These are phyloP conservation scores for Leucopsar rothschildi DNA, from an alignment of 2,113 vertebrate species.

Conservation along the genomic window DNA sequence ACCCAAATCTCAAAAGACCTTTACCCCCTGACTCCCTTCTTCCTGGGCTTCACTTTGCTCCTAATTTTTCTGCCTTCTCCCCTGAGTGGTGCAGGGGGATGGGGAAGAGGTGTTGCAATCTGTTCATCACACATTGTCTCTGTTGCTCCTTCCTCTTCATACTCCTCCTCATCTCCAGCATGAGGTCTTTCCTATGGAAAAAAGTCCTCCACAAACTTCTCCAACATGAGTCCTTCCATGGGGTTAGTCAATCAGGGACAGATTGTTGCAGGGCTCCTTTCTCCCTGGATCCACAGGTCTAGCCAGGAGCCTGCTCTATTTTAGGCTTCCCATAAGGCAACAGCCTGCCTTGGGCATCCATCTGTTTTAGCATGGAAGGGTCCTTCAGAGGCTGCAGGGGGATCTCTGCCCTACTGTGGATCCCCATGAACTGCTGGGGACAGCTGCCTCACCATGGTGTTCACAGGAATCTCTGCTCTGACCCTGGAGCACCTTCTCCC, in stretches of 20 bases:
- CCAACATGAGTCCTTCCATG: fast-evolving
- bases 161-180: background rate
- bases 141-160: background rate
- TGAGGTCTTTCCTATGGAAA: background rate
- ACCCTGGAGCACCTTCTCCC: background rate
- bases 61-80: background rate
- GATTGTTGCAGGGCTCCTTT: background rate
- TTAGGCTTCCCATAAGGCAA: background rate
- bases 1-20: background rate
- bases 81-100: fast-evolving
- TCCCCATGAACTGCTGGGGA: background rate
- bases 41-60: background rate
- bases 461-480: background rate
- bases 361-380: fast-evolving
- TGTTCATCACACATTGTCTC: background rate
- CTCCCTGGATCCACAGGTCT: background rate
- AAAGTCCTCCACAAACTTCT: background rate
- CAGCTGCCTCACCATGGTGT: background rate
- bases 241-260: background rate
- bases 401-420: background rate
- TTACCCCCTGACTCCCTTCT: background rate
- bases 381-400: background rate
- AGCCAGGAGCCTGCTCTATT: background rate
- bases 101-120: background rate
- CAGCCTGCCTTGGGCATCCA: background rate